A percentile compares a stretch with the other conserved stretches of the same genome.
Conservation (phyloP, 64 coral and sea anemone genomes). For the Porites lutea region DNA sequence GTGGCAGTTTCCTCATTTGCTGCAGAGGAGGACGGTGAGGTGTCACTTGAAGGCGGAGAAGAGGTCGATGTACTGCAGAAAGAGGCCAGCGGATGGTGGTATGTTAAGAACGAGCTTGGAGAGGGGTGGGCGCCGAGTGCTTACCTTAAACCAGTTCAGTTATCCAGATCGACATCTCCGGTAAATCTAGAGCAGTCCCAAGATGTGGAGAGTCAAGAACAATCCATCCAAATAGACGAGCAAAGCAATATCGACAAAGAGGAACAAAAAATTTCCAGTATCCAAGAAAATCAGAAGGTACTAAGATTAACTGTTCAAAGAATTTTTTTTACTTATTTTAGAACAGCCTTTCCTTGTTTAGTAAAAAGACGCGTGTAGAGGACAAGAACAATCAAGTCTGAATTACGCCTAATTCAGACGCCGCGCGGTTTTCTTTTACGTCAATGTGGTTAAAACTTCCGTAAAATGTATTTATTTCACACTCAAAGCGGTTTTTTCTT, state of each 20-base stretch:
- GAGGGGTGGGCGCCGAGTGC: constrained; percentile 38
- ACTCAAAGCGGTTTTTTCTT: no score
- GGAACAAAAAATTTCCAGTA: neutral
- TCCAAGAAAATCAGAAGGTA: constrained; percentile 5
- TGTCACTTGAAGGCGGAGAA: constrained; percentile 16
- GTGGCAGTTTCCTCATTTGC: neutral
- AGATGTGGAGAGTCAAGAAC: neutral
- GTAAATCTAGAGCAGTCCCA: neutral
- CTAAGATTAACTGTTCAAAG: no score
- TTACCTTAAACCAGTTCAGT: neutral
- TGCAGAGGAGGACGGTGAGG: constrained; percentile 15
- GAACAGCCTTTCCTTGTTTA: no score
- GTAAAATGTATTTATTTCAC: no score
- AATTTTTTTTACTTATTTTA: no score
- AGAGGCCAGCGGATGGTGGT: constrained; percentile 47
- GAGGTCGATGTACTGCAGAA: constrained; percentile 27
- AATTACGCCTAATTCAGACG: no score
- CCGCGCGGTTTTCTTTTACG: no score
- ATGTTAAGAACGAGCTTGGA: constrained; percentile 5
- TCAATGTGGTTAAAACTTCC: no score
- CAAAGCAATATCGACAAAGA: neutral
- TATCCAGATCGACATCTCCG: constrained; percentile 16
- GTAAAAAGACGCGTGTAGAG: no score
- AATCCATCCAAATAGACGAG: neutral
- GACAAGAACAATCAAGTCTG: no score